Conservation (phyloP, 2,113 vertebrate species). For the Ceyx cyanopectus region DNA sequence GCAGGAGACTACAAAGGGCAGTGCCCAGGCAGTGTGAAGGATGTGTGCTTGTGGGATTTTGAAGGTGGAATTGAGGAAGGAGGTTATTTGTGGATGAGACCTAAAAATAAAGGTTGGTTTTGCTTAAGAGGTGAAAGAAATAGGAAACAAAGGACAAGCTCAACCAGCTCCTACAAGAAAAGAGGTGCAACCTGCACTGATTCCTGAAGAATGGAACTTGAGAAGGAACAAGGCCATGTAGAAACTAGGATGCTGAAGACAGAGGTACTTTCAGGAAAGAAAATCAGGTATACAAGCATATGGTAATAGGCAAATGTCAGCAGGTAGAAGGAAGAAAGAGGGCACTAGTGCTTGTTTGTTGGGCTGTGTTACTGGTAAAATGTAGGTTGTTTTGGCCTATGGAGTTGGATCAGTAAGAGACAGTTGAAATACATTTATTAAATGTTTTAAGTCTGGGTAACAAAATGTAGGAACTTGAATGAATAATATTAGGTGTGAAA, state of each 20-base stretch:
- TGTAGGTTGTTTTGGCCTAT: too few species aligned
- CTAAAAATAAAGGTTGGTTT: neutral
- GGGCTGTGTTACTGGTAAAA: neutral
- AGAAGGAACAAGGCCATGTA: neutral
- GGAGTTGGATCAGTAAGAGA: neutral
- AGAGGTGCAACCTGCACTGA: neutral
- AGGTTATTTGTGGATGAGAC: neutral
- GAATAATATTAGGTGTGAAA: neutral
- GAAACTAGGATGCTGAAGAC: neutral
- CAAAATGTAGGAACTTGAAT: neutral
- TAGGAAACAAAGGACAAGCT: neutral
- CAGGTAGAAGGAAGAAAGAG: neutral
- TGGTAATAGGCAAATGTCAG: neutral
- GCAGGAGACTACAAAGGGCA: neutral
- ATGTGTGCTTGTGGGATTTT: neutral
- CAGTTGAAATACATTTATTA: neutral
- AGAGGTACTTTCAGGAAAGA: neutral
- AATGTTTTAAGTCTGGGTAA: neutral
- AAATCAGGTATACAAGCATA: neutral
- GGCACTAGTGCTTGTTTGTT: neutral
- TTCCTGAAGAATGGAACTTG: neutral
- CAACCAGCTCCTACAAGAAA: neutral
- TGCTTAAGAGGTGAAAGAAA: neutral
- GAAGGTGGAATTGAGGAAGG: neutral
- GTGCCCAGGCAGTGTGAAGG: neutral